Evolutionary conservation across 2,888 invertebrate species (phyloP), one percentile per base, ranked within the genome.

Genomic region (Antitype chi): DNA sequence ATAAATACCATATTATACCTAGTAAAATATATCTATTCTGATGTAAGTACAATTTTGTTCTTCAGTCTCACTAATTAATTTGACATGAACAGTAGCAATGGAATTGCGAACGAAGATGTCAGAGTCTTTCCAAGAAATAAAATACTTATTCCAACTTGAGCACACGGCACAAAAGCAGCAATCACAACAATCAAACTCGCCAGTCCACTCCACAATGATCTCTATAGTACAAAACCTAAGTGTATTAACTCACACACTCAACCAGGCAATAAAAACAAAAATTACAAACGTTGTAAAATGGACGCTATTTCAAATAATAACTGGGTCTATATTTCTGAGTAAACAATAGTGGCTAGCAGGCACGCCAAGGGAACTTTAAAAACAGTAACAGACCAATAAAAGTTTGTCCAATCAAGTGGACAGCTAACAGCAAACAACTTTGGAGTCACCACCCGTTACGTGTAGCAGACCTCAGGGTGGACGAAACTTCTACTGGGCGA

Each of bases 311-410:
- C 38, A 25, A 5, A 70, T 38, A 63, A 57, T 59, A 75, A 76
- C 71, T 82, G 70, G 55, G 79, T 80, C 66, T 52, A 80, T 77
- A 74, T 80, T 82, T 70, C 76, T 74, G 32, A 60, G n/a, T 57
- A 28, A 63, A 43, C 43, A 52, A n/a, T 2, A 59, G 66, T 47
- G 28, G 68, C 64, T 84, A 74, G 69, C 71, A 72, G 66, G 55
- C 57, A 60, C 79, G 69, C 70, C 72, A 63, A 74, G 85, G 87
- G 87, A 83, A 80, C 80, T 87, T 85, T 85, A 38, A 81, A 86
- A 86, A 68, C 74, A 76, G 74, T 64, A 80, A 78, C 70, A 74
- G 38, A 73, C 64, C 80, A 76, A 80, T 85, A 88, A 81, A 87
- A 83, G 74, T 78, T 85, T 70, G 74, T 68, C 78, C 82, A 88